Evolutionary conservation across 2,797 vertebrate species (phyloP), one percentile per base, ranked within the genome.

Genomic region (Silurus aristotelis): DNA sequence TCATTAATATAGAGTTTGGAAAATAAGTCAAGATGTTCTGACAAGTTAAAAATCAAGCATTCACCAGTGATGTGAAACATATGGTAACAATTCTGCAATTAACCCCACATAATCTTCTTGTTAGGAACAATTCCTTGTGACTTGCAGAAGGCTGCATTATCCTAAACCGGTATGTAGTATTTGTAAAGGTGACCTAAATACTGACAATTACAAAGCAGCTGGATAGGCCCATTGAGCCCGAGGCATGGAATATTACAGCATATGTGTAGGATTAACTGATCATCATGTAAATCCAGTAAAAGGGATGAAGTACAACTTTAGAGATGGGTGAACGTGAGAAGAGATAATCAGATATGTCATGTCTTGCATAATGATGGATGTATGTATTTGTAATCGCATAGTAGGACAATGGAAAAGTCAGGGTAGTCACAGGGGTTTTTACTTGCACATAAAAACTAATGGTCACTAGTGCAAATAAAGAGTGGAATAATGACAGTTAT

Each of bases 191-290:
- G 87, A 86, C 87, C 87, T 80, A 75, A 84, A 70, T 70, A 38
- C 83, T 85, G 71, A 76, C 87, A 82, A 43, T 81, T 78, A 83
- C 81, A 79, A 84, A 77, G 84, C 80, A 73, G 72, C 38, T 22
- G 56, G 73, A 78, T 48, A 27, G 61, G 68, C 73, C 71, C 75
- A 60, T 14, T 5, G 22, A 87, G 82, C 78, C 67, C 10, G 38
- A 73, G 73, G 83, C 70, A 72, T 83, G 43, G 73, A 48, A 38
- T 27, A 67, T 48, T 48, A 67, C 60, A 52, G 87, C 68, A 83
- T 85, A 82, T 88, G 72, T 87, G 87, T 68, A 79, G 87, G 85
- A 87, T 87, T 89, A 90, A 87, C 82, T 63, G 83, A 76, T 83
- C 83, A 85, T 75, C 67, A 27, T 83, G 68, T 82, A 89, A 82